Percentiles rank a stretch among this genome's conserved stretches.
Evolutionary conservation across 1,140 invertebrate genomes (phyloP).

Genomic region (Drosophila tropicalis): DNA sequence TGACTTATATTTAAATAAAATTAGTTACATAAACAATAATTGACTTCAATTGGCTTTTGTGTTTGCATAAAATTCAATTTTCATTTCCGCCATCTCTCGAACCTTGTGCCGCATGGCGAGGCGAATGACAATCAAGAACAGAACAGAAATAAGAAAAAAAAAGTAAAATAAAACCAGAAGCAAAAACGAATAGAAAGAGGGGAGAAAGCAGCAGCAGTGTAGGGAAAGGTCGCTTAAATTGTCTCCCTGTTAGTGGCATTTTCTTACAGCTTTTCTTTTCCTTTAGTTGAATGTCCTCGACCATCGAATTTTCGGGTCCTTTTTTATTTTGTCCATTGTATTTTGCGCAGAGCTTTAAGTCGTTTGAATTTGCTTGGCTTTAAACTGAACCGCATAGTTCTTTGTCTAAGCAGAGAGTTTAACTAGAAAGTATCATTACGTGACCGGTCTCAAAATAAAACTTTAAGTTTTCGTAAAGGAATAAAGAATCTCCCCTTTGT

Average conservation of each 20-base stretch:
- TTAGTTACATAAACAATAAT: constrained; percentile 76
- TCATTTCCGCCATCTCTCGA: constrained; percentile 56
- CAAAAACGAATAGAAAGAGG: neutral
- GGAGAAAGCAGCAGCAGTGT: neutral
- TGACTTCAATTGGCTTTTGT: constrained; percentile 71
- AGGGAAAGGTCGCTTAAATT: neutral
- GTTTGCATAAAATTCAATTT: constrained; percentile 73
- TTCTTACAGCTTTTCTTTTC: constrained; percentile 9
- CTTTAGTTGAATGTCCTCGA: neutral
- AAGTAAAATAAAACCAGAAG: neutral
- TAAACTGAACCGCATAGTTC: too few relatives aligned
- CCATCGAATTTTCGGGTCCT: neutral
- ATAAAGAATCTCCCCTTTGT: too few relatives aligned
- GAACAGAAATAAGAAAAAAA: neutral
- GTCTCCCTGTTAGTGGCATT: constrained; percentile 11
- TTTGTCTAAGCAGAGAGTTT: too few relatives aligned
- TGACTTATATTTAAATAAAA: constrained; percentile 72
- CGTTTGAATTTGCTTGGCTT: neutral
- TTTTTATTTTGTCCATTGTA: neutral
- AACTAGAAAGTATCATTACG: too few relatives aligned
- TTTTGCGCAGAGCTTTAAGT: neutral
- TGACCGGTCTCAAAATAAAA: too few relatives aligned
- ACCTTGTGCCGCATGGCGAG: constrained; percentile 26
- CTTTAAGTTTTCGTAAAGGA: too few relatives aligned
- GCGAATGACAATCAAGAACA: constrained; percentile 41